Evolutionary conservation across 2,888 invertebrate species (phyloP).

Genomic region (Ornithoptera alexandrae): DNA sequence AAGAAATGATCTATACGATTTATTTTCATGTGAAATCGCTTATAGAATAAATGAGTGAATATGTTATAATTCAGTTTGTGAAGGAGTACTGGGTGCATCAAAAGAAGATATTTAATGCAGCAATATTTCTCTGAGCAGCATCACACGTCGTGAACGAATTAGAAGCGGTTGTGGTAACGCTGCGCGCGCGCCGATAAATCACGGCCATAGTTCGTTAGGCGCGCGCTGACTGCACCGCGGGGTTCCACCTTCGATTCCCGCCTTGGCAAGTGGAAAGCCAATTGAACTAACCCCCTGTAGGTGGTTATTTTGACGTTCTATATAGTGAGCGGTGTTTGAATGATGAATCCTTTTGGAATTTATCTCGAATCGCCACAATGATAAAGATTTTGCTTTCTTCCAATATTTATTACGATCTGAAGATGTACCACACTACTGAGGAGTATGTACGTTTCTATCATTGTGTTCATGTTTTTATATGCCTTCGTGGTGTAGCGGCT

Average conservation of each 20-base stretch:
- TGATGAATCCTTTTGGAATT: conserved; percentile 45
- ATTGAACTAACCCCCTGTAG: conserved; percentile 69
- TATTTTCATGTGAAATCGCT: no score
- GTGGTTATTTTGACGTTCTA: conserved; percentile 73
- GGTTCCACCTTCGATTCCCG: conserved; percentile 71
- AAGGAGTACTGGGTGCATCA: no score
- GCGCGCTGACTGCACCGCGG: conserved; percentile 64
- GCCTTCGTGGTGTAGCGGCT: no score
- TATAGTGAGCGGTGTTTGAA: conserved; percentile 60
- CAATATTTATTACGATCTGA: neutral
- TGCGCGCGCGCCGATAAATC: conserved; percentile 60
- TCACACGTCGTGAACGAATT: conserved; percentile 73
- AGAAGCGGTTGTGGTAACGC: conserved; percentile 60
- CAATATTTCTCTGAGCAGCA: conserved; percentile 51
- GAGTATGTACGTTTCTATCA: no score
- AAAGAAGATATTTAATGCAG: conserved; percentile 25
- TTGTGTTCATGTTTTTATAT: no score
- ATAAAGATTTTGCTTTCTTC: conserved; percentile 1
- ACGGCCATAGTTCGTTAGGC: conserved; percentile 74
- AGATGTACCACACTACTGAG: no score
- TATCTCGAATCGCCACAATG: conserved; percentile 28
- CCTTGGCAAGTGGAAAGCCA: conserved; percentile 66
- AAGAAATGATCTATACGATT: no score
- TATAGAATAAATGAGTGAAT: no score
- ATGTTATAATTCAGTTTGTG: no score